Evolutionary conservation across 2,797 vertebrate genomes (phyloP), one percentile per base, ranked within the genome.

Genomic region (Dendrocincla tyrannina): DNA sequence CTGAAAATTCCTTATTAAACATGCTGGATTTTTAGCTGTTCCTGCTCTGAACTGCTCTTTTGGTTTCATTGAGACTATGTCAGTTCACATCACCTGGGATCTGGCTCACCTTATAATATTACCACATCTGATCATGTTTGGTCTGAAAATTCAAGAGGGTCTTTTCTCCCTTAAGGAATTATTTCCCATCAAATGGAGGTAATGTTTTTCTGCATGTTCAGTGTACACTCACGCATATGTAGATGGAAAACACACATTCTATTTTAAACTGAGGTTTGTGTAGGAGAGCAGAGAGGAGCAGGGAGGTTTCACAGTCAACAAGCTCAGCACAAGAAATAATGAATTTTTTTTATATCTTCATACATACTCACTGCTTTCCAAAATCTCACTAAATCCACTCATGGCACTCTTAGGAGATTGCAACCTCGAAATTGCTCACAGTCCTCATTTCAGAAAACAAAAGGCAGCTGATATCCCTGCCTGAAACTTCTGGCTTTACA

Each of bases 321-420:
- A 85, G 25, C 55, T 47, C 22, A 67, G 69, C 23, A 33, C 18
- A 76, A 63, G 50, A 79, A 86, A 73, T 14, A 39, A 60, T 7
- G 2, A 28, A 23, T 0, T 3, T 23, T 39, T 70, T 81, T 72
- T 18, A 58, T 37, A 68, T 14, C n/a, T 75, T 39, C 1, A 3
- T 66, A 22, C 14, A 8, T 8, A 18, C 35, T 74, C 27, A 30
- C 20, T 55, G 70, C 70, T 88, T 94, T 67, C 44, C 25, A 76
- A 79, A 81, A 88, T 58, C 55, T 69, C 53, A 76, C 14, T 53
- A 64, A 93, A 89, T 60, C 78, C 55, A 63, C 84, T 87, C 37
- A 13, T 11, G 35, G 35, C 63, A 52, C 30, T 44, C 50, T 55
- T 30, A 19, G 17, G 68, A 88, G n/a, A 60, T 20, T 16, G 53